A percentile compares a stretch with the other conserved stretches of the same genome.
These are phyloP conservation scores for Carcinoscorpius rotundicauda DNA, from an alignment of 1,140 invertebrate species.

Conservation along the genomic window DNA sequence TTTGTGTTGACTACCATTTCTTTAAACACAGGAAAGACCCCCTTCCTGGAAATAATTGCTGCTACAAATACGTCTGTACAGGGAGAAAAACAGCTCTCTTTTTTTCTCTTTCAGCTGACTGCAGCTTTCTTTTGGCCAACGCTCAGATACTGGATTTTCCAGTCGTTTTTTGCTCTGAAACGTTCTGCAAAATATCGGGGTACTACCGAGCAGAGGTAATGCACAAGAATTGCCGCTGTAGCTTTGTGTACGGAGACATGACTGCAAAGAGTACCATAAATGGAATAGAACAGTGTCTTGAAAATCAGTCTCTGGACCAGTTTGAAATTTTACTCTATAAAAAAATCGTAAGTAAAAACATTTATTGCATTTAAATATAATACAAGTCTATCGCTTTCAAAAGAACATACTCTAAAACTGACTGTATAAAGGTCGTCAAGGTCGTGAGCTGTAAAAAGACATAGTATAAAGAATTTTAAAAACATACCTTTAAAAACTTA, in stretches of 20 bases:
- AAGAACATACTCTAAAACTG: no score
- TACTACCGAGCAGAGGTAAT: constrained; percentile 96
- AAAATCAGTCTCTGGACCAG: constrained; percentile 80
- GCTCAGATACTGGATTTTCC: constrained; percentile 99
- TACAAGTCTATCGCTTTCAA: no score
- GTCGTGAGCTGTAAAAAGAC: no score
- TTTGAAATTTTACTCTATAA: constrained; percentile 99
- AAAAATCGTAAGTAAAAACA: constrained; percentile 80
- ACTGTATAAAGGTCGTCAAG: no score
- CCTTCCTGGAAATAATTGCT: no score
- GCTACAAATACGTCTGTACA: no score
- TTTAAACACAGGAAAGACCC: no score
- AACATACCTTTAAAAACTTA: no score
- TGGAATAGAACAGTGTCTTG: constrained; percentile 83
- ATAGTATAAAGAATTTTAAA: no score
- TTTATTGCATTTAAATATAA: no score
- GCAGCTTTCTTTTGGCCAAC: constrained; percentile 97
- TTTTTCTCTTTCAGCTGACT: constrained; percentile 64
- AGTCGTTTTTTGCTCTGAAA: constrained; percentile 99
- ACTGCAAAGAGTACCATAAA: constrained; percentile 91
- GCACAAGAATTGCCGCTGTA: constrained; percentile 84
- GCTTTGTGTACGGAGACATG: constrained; percentile 98
- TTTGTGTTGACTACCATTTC: no score
- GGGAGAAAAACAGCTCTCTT: not conserved
- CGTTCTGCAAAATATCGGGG: constrained; percentile 98